phyloP scores from a whole-genome alignment of 2,797 vertebrate species.

The Allobates femoralis region DNA sequence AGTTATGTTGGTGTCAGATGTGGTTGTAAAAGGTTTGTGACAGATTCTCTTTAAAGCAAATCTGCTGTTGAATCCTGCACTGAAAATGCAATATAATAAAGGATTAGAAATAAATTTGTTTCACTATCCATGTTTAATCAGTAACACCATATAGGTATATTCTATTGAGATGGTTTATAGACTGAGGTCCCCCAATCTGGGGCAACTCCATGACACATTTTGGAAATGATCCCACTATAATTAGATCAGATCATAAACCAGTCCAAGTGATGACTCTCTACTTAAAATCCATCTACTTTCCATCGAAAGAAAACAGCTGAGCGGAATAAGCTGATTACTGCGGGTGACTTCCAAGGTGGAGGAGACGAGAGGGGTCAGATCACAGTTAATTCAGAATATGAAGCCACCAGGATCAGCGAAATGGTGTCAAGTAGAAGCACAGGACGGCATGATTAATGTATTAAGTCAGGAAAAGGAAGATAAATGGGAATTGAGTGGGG shows the following conservation, averaged over 20 bases:
- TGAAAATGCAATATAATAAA: too few relatives aligned
- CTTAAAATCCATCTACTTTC: neutral
- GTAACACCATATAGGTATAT: neutral
- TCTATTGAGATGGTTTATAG: too few relatives aligned
- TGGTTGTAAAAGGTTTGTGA: too few relatives aligned
- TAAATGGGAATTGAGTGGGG: neutral
- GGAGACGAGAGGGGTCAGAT: constrained; percentile 18
- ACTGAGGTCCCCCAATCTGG: neutral
- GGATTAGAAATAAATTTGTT: too few relatives aligned
- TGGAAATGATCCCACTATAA: neutral
- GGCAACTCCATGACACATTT: neutral
- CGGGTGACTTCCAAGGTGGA: neutral
- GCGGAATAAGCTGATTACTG: constrained; percentile 17
- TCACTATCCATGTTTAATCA: neutral
- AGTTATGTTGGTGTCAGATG: too few relatives aligned
- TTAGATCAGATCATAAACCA: neutral
- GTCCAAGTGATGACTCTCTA: too few relatives aligned
- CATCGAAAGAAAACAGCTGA: neutral
- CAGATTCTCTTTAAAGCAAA: too few relatives aligned
- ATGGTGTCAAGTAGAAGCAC: neutral
- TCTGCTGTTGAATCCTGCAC: too few relatives aligned
- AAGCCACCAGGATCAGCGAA: neutral
- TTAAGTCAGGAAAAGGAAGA: neutral
- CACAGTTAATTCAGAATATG: constrained; percentile 12
- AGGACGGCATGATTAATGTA: neutral